Base-by-base conservation (phyloP, 2,888 invertebrate genomes). In the Biston stratarius region DNA sequence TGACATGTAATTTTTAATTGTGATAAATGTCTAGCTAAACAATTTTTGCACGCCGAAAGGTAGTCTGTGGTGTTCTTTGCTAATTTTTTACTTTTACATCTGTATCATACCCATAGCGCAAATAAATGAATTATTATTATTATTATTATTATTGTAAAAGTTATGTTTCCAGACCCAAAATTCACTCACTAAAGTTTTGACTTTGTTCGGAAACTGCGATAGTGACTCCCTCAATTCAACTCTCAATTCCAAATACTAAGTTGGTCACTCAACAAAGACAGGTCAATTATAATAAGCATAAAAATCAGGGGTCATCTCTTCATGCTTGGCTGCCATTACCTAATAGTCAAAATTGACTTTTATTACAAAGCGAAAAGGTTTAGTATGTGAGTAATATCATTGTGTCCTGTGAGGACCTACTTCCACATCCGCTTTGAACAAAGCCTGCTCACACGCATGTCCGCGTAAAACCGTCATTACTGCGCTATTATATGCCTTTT, bases 401-500 rank as follows among this genome's bases (percentile, higher is more conserved):
- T 69, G 61, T 70, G 57, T 58, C 53, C 61, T 53, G 68, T 12
- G 48, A 63, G 49, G 40, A 53, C 64, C 64, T 72, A 71, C 63
- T 60, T 68, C 70, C 67, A 76, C 76, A 71, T 77, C 77, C 77
- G 76, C 55, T 63, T 56, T 52, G 65, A 71, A 77, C 75, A 77
- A 77, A 73, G 70, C 72, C 69, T 66, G 60, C 70, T 62, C 70
- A 58, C 49, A 70, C 72, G 73, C 73, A 72, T 72, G 73, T 70
- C 70, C 74, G 82, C 85, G 84, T 87, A 79, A 85, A 87, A 87
- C 86, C 80, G 76, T 70, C 66, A 85, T 88, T 88, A 86, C 77
- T 76, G 62, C 77, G 82, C 87, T 86, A 87, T 90, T 92, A 91
- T 88, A 92, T 91, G 91, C 85, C 84, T 87, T 84, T 91, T 90